A percentile compares a stretch with the other conserved stretches of the same genome.
Evolutionary conservation across 1,140 invertebrate genomes (phyloP).

Genomic region (Platorchestia sp.): DNA sequence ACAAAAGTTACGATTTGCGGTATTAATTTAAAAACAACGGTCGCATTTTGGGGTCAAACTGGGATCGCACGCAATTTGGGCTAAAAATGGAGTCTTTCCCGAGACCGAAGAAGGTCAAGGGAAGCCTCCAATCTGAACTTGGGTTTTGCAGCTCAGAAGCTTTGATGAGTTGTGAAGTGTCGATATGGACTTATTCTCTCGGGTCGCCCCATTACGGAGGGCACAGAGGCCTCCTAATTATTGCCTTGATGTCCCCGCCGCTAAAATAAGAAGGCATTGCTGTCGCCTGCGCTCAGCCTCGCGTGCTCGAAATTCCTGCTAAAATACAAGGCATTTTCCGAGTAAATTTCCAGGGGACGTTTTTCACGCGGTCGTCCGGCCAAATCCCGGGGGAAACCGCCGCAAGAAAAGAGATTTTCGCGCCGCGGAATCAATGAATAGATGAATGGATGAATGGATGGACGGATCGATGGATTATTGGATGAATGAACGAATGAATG

Average conservation of each 20-base stretch:
- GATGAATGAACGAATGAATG: too few species aligned
- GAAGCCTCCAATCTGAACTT: not conserved
- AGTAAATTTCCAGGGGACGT: too few species aligned
- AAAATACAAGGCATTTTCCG: not conserved
- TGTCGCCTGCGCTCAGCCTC: not conserved
- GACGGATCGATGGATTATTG: too few species aligned
- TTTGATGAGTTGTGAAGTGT: not conserved
- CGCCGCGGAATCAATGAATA: not conserved
- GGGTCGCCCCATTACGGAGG: not conserved
- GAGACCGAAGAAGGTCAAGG: not conserved
- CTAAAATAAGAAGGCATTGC: not conserved
- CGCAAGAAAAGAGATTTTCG: not conserved
- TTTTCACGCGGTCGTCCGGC: not conserved
- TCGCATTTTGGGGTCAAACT: too few species aligned
- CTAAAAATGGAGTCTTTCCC: not conserved
- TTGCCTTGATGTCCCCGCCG: not conserved
- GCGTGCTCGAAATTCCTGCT: not conserved
- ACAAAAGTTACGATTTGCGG: too few species aligned
- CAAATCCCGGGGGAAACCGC: not conserved
- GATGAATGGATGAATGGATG: too few species aligned
- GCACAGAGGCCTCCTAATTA: not conserved
- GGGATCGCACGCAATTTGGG: not conserved
- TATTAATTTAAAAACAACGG: too few species aligned
- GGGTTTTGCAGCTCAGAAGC: not conserved
- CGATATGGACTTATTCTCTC: constrained; percentile 1